Evolutionary conservation across 1,140 invertebrate genomes (phyloP), one percentile per base, ranked within the genome.

Genomic region (Dinoponera quadriceps): DNA sequence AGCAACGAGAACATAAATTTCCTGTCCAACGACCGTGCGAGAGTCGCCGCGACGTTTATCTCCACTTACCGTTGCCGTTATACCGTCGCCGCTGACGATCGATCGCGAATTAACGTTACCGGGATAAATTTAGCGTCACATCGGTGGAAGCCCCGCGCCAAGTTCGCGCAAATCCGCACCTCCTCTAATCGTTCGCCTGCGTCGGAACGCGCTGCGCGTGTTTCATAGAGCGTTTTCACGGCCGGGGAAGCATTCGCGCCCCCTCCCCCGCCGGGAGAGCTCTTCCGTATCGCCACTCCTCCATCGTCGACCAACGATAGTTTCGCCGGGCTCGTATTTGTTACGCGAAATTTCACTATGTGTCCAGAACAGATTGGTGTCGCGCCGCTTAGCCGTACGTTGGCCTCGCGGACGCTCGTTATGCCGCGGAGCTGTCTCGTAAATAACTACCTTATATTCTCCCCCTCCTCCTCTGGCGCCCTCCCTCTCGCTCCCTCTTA

Each of bases 361-460:
- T 90, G 88, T 83, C 87, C 87, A 78, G 90, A 92, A 91, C 90
- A 89, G 90, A 92, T 92, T 91, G 90, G 90, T 91, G 91, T 92
- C 91, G 91, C 91, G 91, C 85, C 90, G 89, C 87, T 92, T 90
- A 91, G 89, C 86, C 90, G 90, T 90, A 89, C 88, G 86, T 88
- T 91, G 91, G 91, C 91, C 91, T 90, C 91, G 88, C 81, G 91
- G 88, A 88, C 86, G 90, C 91, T 92, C 91, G 92, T 92, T 92
- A 92, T 88, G 85, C 87, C 85, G 89, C 88, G 87, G 74, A 85
- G 89, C 92, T 92, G 91, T 90, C 92, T 92, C 91, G 91, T 92
- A 92, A 92, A 92, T 92, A 91, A 92, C 92, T 88, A 85, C 82
- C 91, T 90, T 90, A 91, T 91, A 90, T 91, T 91, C 88, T 90